These are phyloP conservation scores for Pomatostomus ruficeps DNA, from an alignment of 2,113 vertebrate species.

Conservation along the genomic window DNA sequence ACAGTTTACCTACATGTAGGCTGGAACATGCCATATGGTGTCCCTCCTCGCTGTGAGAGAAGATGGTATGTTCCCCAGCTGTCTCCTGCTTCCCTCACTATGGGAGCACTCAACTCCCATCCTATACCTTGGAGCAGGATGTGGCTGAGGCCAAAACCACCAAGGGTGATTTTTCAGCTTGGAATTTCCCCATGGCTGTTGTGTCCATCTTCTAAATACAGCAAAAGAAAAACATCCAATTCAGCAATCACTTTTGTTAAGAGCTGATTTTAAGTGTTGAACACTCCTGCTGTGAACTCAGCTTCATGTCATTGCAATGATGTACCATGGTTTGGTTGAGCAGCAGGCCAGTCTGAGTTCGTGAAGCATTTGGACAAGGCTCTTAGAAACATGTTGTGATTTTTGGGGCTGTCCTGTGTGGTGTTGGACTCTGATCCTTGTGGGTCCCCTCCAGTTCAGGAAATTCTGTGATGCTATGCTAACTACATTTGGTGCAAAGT, in stretches of 20 bases:
- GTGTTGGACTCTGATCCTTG: not conserved
- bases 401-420: not conserved
- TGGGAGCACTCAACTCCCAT: not conserved
- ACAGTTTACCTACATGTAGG: not conserved
- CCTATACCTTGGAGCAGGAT: conserved; percentile 9
- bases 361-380: not conserved
- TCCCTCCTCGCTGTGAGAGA: not conserved
- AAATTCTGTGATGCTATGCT: not conserved
- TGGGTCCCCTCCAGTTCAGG: not conserved
- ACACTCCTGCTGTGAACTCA: not conserved
- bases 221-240: not conserved
- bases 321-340: not conserved
- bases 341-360: not conserved
- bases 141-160: conserved; percentile 7
- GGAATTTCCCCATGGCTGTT: conserved; percentile 29
- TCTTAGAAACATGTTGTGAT: not conserved
- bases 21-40: not conserved
- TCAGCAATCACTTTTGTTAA: not conserved
- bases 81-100: not conserved
- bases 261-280: not conserved
- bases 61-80: not conserved
- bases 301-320: not conserved
- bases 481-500: not conserved
- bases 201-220: not conserved
- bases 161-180: conserved; percentile 7